phyloP scores from a whole-genome alignment of 1,140 invertebrate species.

The Callitettix versicolor region DNA sequence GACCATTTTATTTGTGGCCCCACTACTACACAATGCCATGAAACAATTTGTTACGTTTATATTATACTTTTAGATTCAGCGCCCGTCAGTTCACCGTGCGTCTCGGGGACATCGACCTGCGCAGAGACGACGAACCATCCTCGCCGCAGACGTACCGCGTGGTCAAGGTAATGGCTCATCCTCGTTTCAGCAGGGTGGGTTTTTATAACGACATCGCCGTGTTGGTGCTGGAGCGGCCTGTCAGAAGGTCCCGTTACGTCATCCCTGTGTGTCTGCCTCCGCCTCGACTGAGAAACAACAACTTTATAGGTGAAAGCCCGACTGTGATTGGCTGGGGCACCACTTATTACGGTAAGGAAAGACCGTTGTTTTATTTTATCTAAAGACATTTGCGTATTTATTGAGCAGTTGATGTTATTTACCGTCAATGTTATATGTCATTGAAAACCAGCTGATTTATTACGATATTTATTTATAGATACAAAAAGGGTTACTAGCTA shows the following conservation, averaged over 20 bases:
- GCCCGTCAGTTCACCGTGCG: slow-evolving; percentile 78
- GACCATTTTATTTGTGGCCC: no score
- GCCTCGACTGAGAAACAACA: slow-evolving; percentile 40
- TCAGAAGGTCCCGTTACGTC: slow-evolving; percentile 69
- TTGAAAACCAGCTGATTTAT: no score
- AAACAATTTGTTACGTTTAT: no score
- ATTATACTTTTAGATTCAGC: slow-evolving; percentile 57
- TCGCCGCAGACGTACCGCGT: slow-evolving; percentile 66
- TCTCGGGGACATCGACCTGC: slow-evolving; percentile 78
- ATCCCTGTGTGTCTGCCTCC: slow-evolving; percentile 78
- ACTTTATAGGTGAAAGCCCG: slow-evolving; percentile 58
- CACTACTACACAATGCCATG: no score
- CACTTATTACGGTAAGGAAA: slow-evolving; percentile 57
- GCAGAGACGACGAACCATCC: slow-evolving; percentile 68
- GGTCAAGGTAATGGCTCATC: slow-evolving; percentile 63
- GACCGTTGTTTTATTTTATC: no score
- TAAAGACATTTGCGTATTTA: no score
- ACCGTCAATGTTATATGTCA: no score
- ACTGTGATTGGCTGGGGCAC: slow-evolving; percentile 90
- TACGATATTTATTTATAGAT: no score
- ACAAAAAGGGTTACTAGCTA: no score
- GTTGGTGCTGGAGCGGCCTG: slow-evolving; percentile 59
- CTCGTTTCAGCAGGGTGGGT: slow-evolving; percentile 68
- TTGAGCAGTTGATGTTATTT: no score
- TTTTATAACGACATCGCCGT: slow-evolving; percentile 90